Percentiles rank a stretch among this genome's conserved stretches.
Evolutionary conservation across 2,113 vertebrate genomes (phyloP).

Genomic region (Hoplias malabaricus): DNA sequence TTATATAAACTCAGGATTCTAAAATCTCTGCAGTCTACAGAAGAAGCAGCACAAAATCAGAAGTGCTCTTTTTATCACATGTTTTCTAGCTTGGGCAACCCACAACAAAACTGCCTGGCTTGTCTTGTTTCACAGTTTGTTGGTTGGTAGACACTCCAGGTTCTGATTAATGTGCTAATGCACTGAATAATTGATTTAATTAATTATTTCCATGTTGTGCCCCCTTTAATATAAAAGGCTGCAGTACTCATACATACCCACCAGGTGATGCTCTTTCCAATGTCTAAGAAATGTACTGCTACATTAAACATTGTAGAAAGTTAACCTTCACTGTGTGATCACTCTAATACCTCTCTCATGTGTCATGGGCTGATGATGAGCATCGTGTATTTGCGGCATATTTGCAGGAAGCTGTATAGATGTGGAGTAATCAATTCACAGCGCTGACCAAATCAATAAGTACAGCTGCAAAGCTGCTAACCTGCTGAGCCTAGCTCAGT

Average conservation of each 20-base stretch:
- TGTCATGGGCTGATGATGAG: no score
- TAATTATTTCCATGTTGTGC: neutral
- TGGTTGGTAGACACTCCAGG: no score
- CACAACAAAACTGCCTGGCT: no score
- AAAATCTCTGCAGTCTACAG: no score
- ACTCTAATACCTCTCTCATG: neutral
- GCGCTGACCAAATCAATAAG: neutral
- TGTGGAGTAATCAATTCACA: constrained; percentile 15
- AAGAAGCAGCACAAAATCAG: no score
- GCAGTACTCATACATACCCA: neutral
- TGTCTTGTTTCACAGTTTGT: no score
- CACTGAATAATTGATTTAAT: no score
- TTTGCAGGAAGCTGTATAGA: neutral
- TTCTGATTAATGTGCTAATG: no score
- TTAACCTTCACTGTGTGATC: neutral
- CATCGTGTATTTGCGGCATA: neutral
- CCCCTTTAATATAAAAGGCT: neutral
- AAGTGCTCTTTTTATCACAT: no score
- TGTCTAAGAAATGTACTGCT: neutral
- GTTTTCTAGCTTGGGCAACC: no score
- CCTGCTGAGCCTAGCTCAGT: neutral
- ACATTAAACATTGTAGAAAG: neutral
- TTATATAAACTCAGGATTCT: no score
- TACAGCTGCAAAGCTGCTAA: neutral
- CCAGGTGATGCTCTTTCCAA: neutral